Evolutionary conservation across 2,113 vertebrate species (phyloP).

Genomic region (Paramisgurnus dabryanus): DNA sequence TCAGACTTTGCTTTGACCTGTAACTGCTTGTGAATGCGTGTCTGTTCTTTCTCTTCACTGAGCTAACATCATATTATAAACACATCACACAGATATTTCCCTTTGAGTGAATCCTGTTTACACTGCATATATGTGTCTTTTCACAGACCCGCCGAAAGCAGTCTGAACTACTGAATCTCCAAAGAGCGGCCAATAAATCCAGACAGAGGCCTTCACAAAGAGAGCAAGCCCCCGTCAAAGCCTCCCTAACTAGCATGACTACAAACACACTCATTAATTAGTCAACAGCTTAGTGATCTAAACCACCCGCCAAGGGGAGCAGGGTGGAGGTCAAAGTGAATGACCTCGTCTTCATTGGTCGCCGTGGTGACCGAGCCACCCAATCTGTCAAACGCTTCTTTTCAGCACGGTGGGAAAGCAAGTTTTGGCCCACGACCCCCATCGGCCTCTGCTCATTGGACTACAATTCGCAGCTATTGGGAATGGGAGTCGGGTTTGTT

Average conservation of each 20-base stretch:
- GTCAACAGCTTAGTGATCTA: conserved; percentile 49
- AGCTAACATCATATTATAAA: conserved; percentile 17
- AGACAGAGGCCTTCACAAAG: conserved; percentile 36
- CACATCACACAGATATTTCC: conserved; percentile 10
- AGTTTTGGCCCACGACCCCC: conserved; percentile 52
- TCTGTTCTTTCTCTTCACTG: conserved; percentile 4
- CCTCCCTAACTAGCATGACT: conserved; percentile 52
- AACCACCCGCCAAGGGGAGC: conserved; percentile 18
- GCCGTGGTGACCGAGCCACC: conserved; percentile 49
- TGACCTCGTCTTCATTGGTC: conserved; percentile 54
- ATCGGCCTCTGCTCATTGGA: conserved; percentile 43
- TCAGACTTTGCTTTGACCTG: no score
- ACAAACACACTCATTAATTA: conserved; percentile 58
- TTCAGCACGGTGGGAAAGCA: conserved; percentile 58
- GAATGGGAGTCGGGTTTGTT: conserved; percentile 57
- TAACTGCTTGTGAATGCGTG: neutral
- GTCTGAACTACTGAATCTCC: neutral
- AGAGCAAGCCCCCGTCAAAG: conserved; percentile 50
- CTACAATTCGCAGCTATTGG: conserved; percentile 54
- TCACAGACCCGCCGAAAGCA: neutral
- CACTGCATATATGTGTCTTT: conserved; percentile 22
- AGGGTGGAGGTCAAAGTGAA: conserved; percentile 52
- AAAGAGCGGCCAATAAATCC: conserved; percentile 6
- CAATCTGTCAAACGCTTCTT: conserved; percentile 55
- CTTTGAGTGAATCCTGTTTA: neutral